Conservation (phyloP, 2,888 invertebrate species). For the Clunio marinus region DNA sequence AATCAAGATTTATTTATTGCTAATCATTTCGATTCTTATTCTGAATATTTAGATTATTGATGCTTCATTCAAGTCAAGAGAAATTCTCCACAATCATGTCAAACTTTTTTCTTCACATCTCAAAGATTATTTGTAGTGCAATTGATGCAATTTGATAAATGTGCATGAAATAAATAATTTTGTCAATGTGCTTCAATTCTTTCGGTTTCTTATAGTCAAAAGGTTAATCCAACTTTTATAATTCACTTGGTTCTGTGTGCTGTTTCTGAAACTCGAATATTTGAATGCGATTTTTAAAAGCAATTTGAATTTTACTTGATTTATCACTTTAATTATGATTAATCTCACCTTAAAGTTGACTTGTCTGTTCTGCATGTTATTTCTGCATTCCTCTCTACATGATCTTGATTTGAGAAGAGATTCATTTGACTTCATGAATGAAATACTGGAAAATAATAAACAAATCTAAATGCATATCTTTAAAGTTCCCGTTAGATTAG, state of each 20-base stretch:
- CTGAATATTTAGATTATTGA: no score
- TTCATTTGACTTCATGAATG: not conserved
- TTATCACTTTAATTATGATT: not conserved
- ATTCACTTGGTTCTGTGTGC: not conserved
- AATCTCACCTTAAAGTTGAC: not conserved
- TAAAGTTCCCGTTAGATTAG: no score
- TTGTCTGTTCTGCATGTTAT: not conserved
- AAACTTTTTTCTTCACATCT: conserved; percentile 19
- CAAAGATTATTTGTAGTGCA: not conserved
- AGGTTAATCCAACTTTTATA: not conserved
- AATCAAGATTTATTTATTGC: no score
- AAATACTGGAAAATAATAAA: not conserved
- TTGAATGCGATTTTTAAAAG: not conserved
- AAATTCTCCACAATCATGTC: no score
- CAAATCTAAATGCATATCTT: not conserved
- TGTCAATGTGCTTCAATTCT: conserved; percentile 23
- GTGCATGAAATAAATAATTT: conserved; percentile 3
- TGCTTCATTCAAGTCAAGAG: not conserved
- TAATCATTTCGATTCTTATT: no score
- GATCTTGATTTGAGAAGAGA: conserved; percentile 30
- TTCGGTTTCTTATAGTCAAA: not conserved
- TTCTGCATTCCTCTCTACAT: conserved; percentile 12
- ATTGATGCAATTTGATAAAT: not conserved
- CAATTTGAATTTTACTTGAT: no score
- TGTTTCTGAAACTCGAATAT: conserved; percentile 5